Evolutionary conservation across 2,888 invertebrate genomes (phyloP), one percentile per base, ranked within the genome.

Genomic region (Pollenia labialis): DNA sequence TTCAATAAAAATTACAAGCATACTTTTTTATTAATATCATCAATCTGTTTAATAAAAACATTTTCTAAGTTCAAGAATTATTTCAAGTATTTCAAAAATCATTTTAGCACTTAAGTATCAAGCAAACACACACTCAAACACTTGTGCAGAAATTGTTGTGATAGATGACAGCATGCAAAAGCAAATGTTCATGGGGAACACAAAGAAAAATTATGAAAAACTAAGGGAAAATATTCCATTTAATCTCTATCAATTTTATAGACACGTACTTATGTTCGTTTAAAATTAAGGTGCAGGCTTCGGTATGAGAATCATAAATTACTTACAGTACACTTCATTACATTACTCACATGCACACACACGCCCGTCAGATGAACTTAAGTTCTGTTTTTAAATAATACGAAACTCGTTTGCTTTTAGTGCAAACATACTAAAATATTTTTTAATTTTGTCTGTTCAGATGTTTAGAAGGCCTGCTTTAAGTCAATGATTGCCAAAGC

Each of bases 271-370:
- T 42, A 71, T 9, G 12, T 56, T 48, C 32, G 54, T 56, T 7
- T 23, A 40, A 40, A 48, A 14, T 77, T 77, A 46, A 52, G 23
- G 42, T 77, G 56, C 46, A 79, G 42, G 18, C 42, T 58, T 68
- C n/a, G 8, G 60, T 23, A 60, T 60, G n/a, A 42, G 79, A 18
- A 48, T 6, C 60, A 71, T 80, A 69, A 80, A 80, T 80, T 60
- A 80, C 60, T 71, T n/a, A 42, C 52, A 60, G 42, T 56, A 42
- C 44, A 56, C 14, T 58, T 44, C 48, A 52, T 50, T 9, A 16
- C 40, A 48, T 74, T 42, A n/a, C 52, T 18, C 44, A 11, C 23
- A 64, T 2, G 23, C 23, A 23, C 50, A 52, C 32, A 32, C 32
- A 32, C 32, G 32, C 32, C 0, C 6, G 32, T 32, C 32, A 32